Percentiles rank a stretch among this genome's conserved stretches.
phyloP scores from a whole-genome alignment of 1,140 invertebrate genomes.

The Plodia interpunctella region DNA sequence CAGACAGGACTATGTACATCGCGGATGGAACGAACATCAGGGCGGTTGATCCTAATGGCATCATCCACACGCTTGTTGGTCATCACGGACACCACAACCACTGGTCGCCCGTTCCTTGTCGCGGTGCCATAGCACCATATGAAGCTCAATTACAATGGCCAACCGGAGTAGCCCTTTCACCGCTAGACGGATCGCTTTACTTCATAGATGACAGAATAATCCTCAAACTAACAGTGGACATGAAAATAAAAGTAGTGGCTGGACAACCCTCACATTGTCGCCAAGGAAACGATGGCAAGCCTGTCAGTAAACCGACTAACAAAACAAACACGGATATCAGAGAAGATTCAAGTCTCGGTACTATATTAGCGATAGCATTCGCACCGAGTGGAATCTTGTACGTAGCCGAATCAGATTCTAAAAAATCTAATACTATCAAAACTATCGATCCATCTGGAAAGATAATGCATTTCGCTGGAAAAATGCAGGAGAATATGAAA shows the following conservation, averaged over 20 bases:
- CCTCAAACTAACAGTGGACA: conserved; percentile 92
- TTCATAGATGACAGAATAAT: conserved; percentile 97
- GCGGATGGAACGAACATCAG: conserved; percentile 96
- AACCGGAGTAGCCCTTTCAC: conserved; percentile 93
- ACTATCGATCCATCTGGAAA: conserved; percentile 89
- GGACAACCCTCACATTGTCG: conserved; percentile 93
- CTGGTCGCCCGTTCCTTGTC: conserved; percentile 92
- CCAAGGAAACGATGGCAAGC: conserved; percentile 65
- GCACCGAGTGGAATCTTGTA: conserved; percentile 95
- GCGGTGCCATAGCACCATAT: conserved; percentile 86
- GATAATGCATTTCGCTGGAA: conserved; percentile 90
- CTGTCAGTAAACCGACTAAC: conserved; percentile 48
- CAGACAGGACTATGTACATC: conserved; percentile 95
- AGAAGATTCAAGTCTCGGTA: conserved; percentile 80
- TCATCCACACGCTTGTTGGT: conserved; percentile 96
- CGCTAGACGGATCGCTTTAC: conserved; percentile 94
- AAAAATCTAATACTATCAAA: conserved; percentile 92
- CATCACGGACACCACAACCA: conserved; percentile 94
- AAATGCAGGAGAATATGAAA: conserved; percentile 80
- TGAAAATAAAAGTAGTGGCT: conserved; percentile 93
- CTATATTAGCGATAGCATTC: conserved; percentile 91
- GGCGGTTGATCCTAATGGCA: conserved; percentile 91
- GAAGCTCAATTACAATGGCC: conserved; percentile 97
- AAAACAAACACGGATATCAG: conserved; percentile 62
- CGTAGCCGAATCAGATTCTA: conserved; percentile 94